Percentiles rank a stretch among this genome's conserved stretches.
Evolutionary conservation across 2,797 vertebrate genomes (phyloP).

Genomic region (Microchirus variegatus): DNA sequence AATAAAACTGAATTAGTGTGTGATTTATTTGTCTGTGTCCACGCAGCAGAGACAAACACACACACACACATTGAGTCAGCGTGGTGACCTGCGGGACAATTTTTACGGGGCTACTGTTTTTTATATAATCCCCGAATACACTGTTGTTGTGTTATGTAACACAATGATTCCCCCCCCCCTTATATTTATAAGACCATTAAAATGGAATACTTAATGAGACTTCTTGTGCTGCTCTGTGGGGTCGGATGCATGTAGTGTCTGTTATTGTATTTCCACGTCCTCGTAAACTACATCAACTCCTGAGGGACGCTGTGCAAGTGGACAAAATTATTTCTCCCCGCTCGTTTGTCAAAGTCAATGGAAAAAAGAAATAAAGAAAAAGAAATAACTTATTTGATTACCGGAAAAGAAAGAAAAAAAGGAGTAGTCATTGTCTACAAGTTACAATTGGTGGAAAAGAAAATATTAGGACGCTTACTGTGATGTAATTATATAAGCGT

Average conservation of each 20-base stretch:
- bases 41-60: slow-evolving; percentile 1
- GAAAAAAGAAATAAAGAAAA: not conserved
- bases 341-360: slow-evolving; percentile 8
- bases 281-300: slow-evolving; percentile 9
- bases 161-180: too few species aligned
- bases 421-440: not conserved
- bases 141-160: slow-evolving; percentile 2
- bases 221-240: not conserved
- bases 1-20: slow-evolving; percentile 61
- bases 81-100: slow-evolving; percentile 2
- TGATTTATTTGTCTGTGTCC: slow-evolving; percentile 47
- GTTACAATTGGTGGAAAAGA: slow-evolving; percentile 8
- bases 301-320: slow-evolving; percentile 6
- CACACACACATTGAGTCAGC: slow-evolving; percentile 2
- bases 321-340: not conserved
- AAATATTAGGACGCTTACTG: not conserved
- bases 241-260: too few species aligned
- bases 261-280: slow-evolving; percentile 2
- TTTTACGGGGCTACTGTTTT: not conserved
- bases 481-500: slow-evolving; percentile 12
- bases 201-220: slow-evolving; percentile 8
- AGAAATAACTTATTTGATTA: not conserved
- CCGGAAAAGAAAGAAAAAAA: not conserved
- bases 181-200: slow-evolving; percentile 3
- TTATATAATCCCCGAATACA: not conserved